A percentile compares a stretch with the other conserved stretches of the same genome.
Evolutionary conservation across 2,888 invertebrate genomes (phyloP).

Genomic region (Cephus pulcher): DNA sequence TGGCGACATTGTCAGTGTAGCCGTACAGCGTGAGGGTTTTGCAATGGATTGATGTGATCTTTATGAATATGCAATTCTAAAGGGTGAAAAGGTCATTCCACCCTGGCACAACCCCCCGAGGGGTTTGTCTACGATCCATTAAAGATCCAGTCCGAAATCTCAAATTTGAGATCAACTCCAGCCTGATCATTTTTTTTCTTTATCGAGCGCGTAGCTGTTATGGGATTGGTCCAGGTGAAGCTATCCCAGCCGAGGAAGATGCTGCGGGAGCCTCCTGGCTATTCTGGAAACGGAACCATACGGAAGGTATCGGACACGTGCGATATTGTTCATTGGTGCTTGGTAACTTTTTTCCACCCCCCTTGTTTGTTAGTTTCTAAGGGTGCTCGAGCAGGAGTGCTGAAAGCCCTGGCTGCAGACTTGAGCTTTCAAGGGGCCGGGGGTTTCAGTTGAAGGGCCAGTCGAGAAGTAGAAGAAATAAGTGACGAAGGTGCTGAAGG

Average conservation of each 20-base stretch:
- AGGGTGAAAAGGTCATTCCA: not conserved
- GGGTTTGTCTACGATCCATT: not conserved
- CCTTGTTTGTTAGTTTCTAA: not conserved
- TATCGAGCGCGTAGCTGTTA: not conserved
- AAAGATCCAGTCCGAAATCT: not conserved
- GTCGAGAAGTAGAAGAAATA: not conserved
- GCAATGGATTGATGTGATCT: not conserved
- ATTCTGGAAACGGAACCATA: not conserved
- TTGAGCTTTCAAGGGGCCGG: not conserved
- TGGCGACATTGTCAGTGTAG: not conserved
- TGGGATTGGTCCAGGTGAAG: not conserved
- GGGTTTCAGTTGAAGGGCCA: slow-evolving; percentile 1
- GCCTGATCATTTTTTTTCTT: not conserved
- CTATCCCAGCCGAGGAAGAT: not conserved
- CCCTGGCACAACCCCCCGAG: not conserved
- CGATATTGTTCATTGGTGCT: not conserved
- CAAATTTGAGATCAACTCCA: not conserved
- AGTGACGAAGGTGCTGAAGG: not conserved
- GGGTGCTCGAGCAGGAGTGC: not conserved
- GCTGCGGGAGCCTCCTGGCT: not conserved
- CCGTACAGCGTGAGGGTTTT: not conserved
- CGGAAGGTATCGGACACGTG: not conserved
- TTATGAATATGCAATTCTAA: not conserved
- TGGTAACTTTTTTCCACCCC: not conserved
- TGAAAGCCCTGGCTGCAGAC: not conserved